Evolutionary conservation across 2,888 invertebrate genomes (phyloP).

Genomic region (Barypeithes pellucidus): DNA sequence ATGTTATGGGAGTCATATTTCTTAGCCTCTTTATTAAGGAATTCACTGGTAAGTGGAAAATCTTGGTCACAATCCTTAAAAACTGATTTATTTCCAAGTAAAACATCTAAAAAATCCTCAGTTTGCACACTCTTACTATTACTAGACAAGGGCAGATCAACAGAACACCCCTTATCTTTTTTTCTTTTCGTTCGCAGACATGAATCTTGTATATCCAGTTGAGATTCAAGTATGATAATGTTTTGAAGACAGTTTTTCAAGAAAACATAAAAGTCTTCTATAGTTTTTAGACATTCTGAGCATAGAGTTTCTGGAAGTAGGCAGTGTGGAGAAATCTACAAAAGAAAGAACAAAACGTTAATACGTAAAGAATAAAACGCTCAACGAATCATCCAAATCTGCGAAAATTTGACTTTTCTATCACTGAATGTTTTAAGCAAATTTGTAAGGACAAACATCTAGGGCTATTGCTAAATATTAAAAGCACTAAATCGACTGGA

Average conservation of each 20-base stretch:
- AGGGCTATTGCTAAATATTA: not conserved
- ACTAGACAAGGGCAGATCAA: slow-evolving; percentile 66
- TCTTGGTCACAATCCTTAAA: slow-evolving; percentile 51
- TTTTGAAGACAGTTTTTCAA: slow-evolving; percentile 68
- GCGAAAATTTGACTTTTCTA: too few relatives aligned
- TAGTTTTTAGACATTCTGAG: slow-evolving; percentile 64
- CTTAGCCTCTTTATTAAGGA: slow-evolving; percentile 40
- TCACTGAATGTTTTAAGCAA: too few relatives aligned
- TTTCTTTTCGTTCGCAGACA: slow-evolving; percentile 67
- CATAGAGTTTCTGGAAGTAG: slow-evolving; percentile 69
- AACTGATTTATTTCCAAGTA: slow-evolving; percentile 53
- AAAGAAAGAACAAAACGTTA: not conserved
- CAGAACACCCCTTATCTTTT: slow-evolving; percentile 70
- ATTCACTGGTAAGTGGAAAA: slow-evolving; percentile 52
- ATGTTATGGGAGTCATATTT: slow-evolving; percentile 50
- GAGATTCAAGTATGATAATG: slow-evolving; percentile 67
- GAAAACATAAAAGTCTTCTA: slow-evolving; percentile 67
- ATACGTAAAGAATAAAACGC: too few relatives aligned
- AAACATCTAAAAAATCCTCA: slow-evolving; percentile 62
- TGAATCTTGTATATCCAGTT: slow-evolving; percentile 67
- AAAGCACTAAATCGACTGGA: not conserved
- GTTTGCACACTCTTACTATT: slow-evolving; percentile 66
- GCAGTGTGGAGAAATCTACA: slow-evolving; percentile 65
- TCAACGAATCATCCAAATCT: too few relatives aligned
- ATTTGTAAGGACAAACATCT: not conserved